Evolutionary conservation across 2,888 invertebrate species (phyloP).

Genomic region (Eristalis arbustorum): DNA sequence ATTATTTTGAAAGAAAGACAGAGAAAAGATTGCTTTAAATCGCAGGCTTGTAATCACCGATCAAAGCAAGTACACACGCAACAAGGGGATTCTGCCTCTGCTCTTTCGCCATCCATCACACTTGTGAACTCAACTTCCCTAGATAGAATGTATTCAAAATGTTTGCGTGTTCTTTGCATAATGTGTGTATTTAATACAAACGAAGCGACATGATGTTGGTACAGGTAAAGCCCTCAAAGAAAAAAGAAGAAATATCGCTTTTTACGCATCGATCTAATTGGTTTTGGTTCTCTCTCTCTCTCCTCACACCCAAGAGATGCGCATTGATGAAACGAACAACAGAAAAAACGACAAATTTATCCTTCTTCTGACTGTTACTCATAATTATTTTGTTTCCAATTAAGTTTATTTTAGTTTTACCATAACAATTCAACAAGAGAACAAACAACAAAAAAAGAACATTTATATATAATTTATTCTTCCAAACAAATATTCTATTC

Average conservation of each 20-base stretch:
- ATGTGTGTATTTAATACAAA: slow-evolving; percentile 1
- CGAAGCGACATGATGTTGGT: slow-evolving; percentile 48
- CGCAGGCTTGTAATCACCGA: no score
- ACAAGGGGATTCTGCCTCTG: no score
- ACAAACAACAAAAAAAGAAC: slow-evolving; percentile 4
- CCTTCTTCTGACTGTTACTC: slow-evolving; percentile 24
- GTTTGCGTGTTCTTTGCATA: neutral
- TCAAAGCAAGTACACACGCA: no score
- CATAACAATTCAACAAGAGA: slow-evolving; percentile 4
- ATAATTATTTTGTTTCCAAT: slow-evolving; percentile 52
- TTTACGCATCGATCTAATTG: neutral
- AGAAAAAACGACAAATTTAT: neutral
- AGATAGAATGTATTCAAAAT: neutral
- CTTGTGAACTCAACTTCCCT: slow-evolving; percentile 33
- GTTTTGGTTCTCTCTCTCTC: slow-evolving; percentile 2
- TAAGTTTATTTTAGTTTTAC: slow-evolving; percentile 37
- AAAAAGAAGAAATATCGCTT: neutral
- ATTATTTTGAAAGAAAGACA: no score
- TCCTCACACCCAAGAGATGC: slow-evolving; percentile 11
- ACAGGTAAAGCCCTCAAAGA: slow-evolving; percentile 33
- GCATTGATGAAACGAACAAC: slow-evolving; percentile 5
- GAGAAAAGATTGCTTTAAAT: no score
- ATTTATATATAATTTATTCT: slow-evolving; percentile 16
- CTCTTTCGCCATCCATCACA: neutral
- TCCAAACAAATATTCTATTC: slow-evolving; percentile 42